phyloP scores from a whole-genome alignment of 2,113 vertebrate genomes.

The Bufo bufo region DNA sequence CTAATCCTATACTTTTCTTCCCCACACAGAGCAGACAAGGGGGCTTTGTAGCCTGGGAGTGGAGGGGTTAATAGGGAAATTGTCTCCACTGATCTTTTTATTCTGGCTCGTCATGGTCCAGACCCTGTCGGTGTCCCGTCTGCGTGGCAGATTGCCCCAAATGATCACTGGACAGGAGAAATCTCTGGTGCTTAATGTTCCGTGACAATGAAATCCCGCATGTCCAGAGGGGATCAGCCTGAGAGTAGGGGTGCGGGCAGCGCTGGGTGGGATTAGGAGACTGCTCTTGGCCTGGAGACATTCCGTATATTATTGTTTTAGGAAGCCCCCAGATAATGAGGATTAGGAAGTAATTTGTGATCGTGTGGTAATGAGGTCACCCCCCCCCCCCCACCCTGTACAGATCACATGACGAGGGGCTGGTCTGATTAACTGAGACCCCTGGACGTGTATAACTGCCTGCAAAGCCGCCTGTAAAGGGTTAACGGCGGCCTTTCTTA shows the following conservation, averaged over 20 bases:
- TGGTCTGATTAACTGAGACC: neutral
- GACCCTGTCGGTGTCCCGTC: neutral
- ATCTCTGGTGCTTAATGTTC: constrained; percentile 19
- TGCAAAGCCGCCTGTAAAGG: neutral
- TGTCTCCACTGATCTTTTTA: neutral
- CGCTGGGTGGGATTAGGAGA: neutral
- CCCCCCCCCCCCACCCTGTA: neutral
- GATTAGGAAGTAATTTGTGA: constrained; percentile 43
- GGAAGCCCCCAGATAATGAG: constrained; percentile 29
- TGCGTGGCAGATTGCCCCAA: constrained; percentile 24
- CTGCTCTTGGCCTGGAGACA: neutral
- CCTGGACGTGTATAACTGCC: neutral
- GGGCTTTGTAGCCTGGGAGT: neutral
- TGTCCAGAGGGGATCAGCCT: neutral
- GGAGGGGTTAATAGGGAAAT: neutral
- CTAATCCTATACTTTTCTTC: neutral
- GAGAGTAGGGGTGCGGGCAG: neutral
- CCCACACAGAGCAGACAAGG: neutral
- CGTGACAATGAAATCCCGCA: neutral
- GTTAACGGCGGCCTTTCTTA: neutral
- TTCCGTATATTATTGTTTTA: constrained; percentile 18
- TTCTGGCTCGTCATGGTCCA: neutral
- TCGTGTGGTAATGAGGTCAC: constrained; percentile 51
- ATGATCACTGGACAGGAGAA: constrained; percentile 6
- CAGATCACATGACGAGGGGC: neutral